Evolutionary conservation across 2,113 vertebrate species (phyloP), one percentile per base, ranked within the genome.

Genomic region (Nycticebus coucang): DNA sequence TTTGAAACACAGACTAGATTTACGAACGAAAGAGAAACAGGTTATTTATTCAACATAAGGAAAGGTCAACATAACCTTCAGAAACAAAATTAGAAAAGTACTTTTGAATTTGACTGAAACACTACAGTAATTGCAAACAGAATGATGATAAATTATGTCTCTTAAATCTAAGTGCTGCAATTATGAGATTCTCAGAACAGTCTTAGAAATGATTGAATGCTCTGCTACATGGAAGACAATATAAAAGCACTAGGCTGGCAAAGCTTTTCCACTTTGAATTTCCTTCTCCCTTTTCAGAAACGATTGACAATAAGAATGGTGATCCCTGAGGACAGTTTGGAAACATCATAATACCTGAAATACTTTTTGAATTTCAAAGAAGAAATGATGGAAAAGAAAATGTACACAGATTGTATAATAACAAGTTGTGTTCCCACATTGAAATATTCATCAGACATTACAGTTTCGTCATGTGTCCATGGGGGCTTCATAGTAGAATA

Each of bases 241-340:
- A 86, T 80, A 83, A 97, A 96, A 96, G 78, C 90, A 82, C 87
- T 96, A 74, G 69, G 24, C 50, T 90, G 91, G 93, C 35, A 92
- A 79, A 89, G 9, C 66, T 94, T 97, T 96, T 82, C 74, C 55
- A 79, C 30, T 87, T 7, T 91, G 82, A 97, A 97, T 98, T 97
- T 30, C 75, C 45, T 97, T 97, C 97, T 85, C 33, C 37, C 95
- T 91, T 98, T 93, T 89, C 96, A 96, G 96, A 97, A 91, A 72
- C 62, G 45, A 82, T 80, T 97, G 95, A 96, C 97, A 97, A 90
- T 89, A 96, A 97, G 89, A 95, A 94, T 74, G 90, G 14, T 8
- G 21, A 95, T 98, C 89, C 95, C 95, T 89, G 53, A 92, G 93
- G 96, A 97, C 78, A 96, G 86, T 98, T 98, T 97, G 97, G 93